Conservation (phyloP, 2,888 invertebrate species). For the Apantesis nais region DNA sequence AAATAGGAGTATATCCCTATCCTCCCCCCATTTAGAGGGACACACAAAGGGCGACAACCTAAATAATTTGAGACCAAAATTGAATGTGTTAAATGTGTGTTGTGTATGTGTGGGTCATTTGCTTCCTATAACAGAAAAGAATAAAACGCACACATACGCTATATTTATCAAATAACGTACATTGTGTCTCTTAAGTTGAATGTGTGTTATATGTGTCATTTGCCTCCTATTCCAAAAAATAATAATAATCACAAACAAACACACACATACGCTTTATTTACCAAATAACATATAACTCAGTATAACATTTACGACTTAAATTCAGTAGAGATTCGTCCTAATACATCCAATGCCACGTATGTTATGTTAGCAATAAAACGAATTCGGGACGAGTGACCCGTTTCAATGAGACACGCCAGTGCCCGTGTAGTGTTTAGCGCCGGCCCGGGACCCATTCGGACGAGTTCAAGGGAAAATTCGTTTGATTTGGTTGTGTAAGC, state of each 20-base stretch:
- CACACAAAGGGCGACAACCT: too few species aligned
- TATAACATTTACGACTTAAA: not conserved
- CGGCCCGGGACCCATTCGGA: slow-evolving; percentile 23
- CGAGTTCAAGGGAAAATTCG: slow-evolving; percentile 8
- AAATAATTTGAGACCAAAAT: too few species aligned
- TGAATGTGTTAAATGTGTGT: too few species aligned
- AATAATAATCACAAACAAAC: not conserved
- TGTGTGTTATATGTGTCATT: too few species aligned
- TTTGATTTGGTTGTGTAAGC: slow-evolving; percentile 8
- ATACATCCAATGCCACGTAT: slow-evolving; percentile 26
- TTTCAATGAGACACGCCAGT: slow-evolving; percentile 19
- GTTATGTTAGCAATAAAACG: slow-evolving; percentile 38
- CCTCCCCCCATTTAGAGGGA: too few species aligned
- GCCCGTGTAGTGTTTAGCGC: slow-evolving; percentile 27
- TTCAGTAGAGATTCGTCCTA: slow-evolving; percentile 5
- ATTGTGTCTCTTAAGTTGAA: too few species aligned
- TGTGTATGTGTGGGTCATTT: too few species aligned
- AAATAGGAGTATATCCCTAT: too few species aligned
- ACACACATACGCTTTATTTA: not conserved
- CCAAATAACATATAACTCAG: not conserved
- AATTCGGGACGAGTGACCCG: slow-evolving; percentile 36
- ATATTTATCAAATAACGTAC: not conserved
- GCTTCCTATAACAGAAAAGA: too few species aligned
- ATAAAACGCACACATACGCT: not conserved
- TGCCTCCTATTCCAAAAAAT: too few species aligned